Base-by-base conservation (phyloP, 2,888 invertebrate genomes). In the Caenorhabditis uteleia region DNA sequence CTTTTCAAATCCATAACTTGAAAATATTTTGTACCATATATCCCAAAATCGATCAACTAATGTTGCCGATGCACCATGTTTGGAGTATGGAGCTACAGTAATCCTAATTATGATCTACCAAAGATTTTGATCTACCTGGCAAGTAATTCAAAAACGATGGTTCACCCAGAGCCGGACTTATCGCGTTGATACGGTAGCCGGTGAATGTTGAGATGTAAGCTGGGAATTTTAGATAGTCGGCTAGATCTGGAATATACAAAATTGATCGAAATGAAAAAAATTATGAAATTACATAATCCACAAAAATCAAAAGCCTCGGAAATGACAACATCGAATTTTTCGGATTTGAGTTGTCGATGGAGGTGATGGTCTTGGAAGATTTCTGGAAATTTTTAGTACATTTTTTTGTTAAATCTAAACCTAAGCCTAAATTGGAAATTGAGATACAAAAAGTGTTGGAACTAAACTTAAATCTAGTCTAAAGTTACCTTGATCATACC, bases 251-350 rank as follows among this genome's bases (percentile, higher is more conserved):
- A 29, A 8, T 29, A 8, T 29, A 8, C 7, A 8, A 8, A 29
- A 12, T 8, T 29, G 7, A 29, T 8, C 12, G 7, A 29, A 29
- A 29, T 29, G 12, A 29, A 29, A 29, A 29, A 29, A 8, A 4
- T 29, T 14, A 34, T 10, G 16, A 34, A 43, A 48, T 42, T 21
- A 60, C 66, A 59, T 10, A 66, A 43, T 16, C 66, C 66, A 20
- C 66, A 66, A 36, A 66, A 60, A 34, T 66, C 60, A 18, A 57
- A 56, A 16, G 53, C 56, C 29, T 66, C 66, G 6, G 43, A 40
- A 18, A 50, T 50, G n/a, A 42, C 39, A 0, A 29, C 50, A 14
- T 50, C 50, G 42, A 50, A 50, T 27, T 60, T 53, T 10, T 53
- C 40, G 21, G 33, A 20, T 23, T 44, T 51, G 20, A 66, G 33